A percentile compares a stretch with the other conserved stretches of the same genome.
Evolutionary conservation across 1,140 invertebrate genomes (phyloP).

Genomic region (Bombus turneri): DNA sequence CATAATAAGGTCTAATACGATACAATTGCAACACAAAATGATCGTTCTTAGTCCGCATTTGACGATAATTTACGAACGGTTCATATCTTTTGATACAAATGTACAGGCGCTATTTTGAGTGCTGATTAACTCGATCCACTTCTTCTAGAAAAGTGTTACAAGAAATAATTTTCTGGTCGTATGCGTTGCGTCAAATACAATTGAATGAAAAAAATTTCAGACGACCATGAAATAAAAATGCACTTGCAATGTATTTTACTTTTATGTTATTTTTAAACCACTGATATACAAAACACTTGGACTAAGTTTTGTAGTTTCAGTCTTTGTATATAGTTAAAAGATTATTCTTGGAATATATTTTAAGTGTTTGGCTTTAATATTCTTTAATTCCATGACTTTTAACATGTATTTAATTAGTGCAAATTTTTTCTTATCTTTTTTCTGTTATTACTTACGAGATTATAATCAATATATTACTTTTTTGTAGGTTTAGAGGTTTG

Average conservation of each 20-base stretch:
- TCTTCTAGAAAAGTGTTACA: conserved; percentile 24
- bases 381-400: neutral
- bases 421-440: neutral
- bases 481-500: conserved; percentile 51
- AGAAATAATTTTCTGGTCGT: conserved; percentile 3
- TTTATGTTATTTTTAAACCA: conserved; percentile 71
- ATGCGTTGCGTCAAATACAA: neutral
- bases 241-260: conserved; percentile 54
- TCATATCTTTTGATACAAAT: conserved; percentile 4
- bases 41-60: neutral
- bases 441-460: neutral
- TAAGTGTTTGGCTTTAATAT: conserved; percentile 41
- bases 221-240: conserved; percentile 51
- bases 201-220: conserved; percentile 30
- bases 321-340: conserved; percentile 26
- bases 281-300: conserved; percentile 55
- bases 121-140: conserved; percentile 30
- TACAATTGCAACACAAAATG: neutral
- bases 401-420: neutral
- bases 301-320: conserved; percentile 49
- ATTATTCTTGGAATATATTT: conserved; percentile 57
- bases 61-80: neutral
- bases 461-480: neutral
- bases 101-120: conserved; percentile 24
- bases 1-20: neutral